Conservation (phyloP, 92 coral and sea anemone species). For the Porites lobata region DNA sequence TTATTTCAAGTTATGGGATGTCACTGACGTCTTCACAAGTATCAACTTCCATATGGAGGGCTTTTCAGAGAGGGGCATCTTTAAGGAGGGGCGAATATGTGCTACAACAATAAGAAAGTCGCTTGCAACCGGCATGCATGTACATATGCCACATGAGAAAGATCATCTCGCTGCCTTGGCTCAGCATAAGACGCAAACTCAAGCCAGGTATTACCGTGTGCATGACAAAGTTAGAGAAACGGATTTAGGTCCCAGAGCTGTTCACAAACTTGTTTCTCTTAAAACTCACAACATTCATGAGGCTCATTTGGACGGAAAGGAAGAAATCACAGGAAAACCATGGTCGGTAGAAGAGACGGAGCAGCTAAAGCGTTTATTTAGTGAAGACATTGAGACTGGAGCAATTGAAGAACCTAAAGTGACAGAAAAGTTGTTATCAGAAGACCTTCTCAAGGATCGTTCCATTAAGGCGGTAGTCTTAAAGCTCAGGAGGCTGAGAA, state of each 20-base stretch:
- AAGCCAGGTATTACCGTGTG: slow-evolving; percentile 51
- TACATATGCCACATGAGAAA: slow-evolving; percentile 56
- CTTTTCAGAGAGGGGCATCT: slow-evolving; percentile 62
- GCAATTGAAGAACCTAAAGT: slow-evolving; percentile 41
- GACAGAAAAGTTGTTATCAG: slow-evolving; percentile 35
- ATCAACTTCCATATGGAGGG: slow-evolving; percentile 48
- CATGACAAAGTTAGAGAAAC: slow-evolving; percentile 58
- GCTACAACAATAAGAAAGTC: slow-evolving; percentile 63
- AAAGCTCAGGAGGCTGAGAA: slow-evolving; percentile 44
- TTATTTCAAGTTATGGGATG: slow-evolving; percentile 63
- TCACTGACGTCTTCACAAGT: slow-evolving; percentile 68
- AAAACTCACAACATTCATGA: slow-evolving; percentile 6
- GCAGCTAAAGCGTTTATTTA: slow-evolving; percentile 34
- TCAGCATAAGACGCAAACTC: slow-evolving; percentile 58
- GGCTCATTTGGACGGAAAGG: background rate
- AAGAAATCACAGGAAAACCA: slow-evolving; percentile 4
- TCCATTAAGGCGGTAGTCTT: slow-evolving; percentile 48
- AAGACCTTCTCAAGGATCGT: slow-evolving; percentile 2
- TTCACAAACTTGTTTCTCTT: slow-evolving; percentile 52
- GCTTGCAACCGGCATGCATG: slow-evolving; percentile 63
- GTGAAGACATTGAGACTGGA: slow-evolving; percentile 35
- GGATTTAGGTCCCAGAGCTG: slow-evolving; percentile 64
- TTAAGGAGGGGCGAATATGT: slow-evolving; percentile 28
- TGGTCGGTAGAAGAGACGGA: slow-evolving; percentile 52
- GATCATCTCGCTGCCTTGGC: slow-evolving; percentile 67